These are phyloP conservation scores for Plebejus argus DNA, from an alignment of 2,888 invertebrate genomes.

Conservation along the genomic window DNA sequence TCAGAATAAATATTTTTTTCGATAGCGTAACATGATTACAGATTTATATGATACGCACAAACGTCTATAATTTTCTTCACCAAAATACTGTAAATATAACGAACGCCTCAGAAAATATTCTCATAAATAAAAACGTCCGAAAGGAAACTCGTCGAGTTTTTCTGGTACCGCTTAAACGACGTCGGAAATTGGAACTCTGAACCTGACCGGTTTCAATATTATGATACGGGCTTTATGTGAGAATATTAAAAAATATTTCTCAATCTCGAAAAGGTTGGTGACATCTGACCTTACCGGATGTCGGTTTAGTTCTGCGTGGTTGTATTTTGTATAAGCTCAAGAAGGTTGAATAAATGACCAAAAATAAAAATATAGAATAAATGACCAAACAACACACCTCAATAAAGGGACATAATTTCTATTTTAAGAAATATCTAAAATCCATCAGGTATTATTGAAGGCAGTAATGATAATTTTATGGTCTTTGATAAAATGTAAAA, in stretches of 20 bases:
- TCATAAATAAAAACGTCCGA: background rate
- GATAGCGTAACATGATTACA: no score
- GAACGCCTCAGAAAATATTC: background rate
- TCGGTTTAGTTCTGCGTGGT: no score
- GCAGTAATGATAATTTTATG: no score
- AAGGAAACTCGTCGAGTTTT: constrained; percentile 3
- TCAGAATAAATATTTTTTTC: no score
- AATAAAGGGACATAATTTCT: no score
- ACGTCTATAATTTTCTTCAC: background rate
- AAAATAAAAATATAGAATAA: no score
- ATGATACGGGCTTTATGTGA: constrained; percentile 30
- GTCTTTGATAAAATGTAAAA: no score
- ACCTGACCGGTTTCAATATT: constrained; percentile 35
- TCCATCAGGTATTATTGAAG: no score
- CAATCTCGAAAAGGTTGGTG: background rate
- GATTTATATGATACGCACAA: background rate
- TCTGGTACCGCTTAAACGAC: constrained; percentile 25
- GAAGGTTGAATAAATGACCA: no score
- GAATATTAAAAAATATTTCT: constrained; percentile 23
- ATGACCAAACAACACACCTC: no score
- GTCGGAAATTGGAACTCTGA: constrained; percentile 31
- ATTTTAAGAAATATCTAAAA: no score
- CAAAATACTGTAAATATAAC: background rate
- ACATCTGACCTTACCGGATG: background rate
- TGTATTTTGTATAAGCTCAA: no score